Evolutionary conservation across 1,140 invertebrate genomes (phyloP).

Genomic region (Drosophila tristis): DNA sequence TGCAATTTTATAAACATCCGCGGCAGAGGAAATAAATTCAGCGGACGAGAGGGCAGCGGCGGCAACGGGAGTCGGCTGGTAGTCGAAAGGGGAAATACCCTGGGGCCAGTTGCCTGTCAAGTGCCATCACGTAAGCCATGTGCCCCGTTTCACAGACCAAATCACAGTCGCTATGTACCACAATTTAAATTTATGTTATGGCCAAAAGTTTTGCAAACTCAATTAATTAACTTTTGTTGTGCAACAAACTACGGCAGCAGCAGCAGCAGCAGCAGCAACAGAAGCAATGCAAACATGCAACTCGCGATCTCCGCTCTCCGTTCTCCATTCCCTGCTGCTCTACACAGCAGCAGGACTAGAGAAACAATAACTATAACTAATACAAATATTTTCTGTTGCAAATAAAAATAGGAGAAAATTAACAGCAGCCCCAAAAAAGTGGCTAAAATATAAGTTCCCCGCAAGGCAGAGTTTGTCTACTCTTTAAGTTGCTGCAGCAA

Average conservation of each 20-base stretch:
- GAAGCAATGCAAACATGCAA: slow-evolving; percentile 51
- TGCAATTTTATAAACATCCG: slow-evolving; percentile 67
- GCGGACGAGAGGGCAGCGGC: neutral
- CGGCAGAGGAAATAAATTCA: slow-evolving; percentile 45
- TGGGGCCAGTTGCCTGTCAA: neutral
- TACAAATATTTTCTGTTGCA: slow-evolving; percentile 71
- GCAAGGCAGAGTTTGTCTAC: too few relatives aligned
- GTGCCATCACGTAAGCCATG: neutral
- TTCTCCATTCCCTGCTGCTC: neutral
- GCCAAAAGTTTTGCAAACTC: slow-evolving; percentile 76
- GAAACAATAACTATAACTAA: slow-evolving; percentile 74
- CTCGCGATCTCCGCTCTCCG: slow-evolving; percentile 19
- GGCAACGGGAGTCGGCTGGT: neutral
- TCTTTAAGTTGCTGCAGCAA: too few relatives aligned
- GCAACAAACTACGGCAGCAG: slow-evolving; percentile 26
- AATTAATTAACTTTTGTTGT: slow-evolving; percentile 80
- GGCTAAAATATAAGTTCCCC: too few relatives aligned
- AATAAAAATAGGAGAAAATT: slow-evolving; percentile 60
- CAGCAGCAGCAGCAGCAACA: slow-evolving; percentile 21
- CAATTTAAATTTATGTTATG: slow-evolving; percentile 79
- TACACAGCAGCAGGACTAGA: slow-evolving; percentile 19
- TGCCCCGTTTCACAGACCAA: slow-evolving; percentile 21
- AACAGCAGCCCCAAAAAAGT: slow-evolving; percentile 29
- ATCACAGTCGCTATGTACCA: slow-evolving; percentile 42
- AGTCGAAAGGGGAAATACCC: slow-evolving; percentile 31